These are phyloP conservation scores for Brevipalpus yothersi DNA, from an alignment of 1,140 invertebrate genomes.

Conservation along the genomic window DNA sequence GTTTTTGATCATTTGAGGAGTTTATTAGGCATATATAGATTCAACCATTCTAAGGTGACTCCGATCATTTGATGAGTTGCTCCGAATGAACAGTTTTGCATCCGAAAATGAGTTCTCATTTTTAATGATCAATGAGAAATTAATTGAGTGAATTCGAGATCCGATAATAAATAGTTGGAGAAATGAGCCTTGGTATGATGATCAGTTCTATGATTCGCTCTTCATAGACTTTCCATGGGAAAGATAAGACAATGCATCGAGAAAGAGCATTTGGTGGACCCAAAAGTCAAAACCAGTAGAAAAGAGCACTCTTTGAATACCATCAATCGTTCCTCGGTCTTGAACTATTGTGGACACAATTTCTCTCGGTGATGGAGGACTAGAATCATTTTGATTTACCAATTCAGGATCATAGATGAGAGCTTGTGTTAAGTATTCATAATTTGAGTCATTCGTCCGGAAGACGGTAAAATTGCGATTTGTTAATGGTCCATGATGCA, in stretches of 20 bases:
- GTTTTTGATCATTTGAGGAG: too few relatives aligned
- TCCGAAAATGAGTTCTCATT: too few relatives aligned
- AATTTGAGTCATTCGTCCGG: constrained; percentile 70
- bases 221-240: constrained; percentile 48
- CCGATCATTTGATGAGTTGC: too few relatives aligned
- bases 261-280: constrained; percentile 67
- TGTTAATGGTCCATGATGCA: constrained; percentile 56
- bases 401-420: neutral
- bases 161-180: too few relatives aligned
- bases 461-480: constrained; percentile 85
- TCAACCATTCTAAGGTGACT: too few relatives aligned
- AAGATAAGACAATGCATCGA: constrained; percentile 75
- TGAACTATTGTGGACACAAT: constrained; percentile 22
- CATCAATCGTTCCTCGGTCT: constrained; percentile 69
- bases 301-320: constrained; percentile 70
- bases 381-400: neutral
- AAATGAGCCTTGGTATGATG: too few relatives aligned
- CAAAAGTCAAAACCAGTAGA: constrained; percentile 74
- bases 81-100: too few relatives aligned
- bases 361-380: neutral
- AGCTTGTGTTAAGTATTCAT: constrained; percentile 65
- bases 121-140: too few relatives aligned
- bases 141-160: too few relatives aligned
- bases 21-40: too few relatives aligned
- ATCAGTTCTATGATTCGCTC: too few relatives aligned